phyloP scores from a whole-genome alignment of 2,888 invertebrate species.

The Eupsilia transversa region DNA sequence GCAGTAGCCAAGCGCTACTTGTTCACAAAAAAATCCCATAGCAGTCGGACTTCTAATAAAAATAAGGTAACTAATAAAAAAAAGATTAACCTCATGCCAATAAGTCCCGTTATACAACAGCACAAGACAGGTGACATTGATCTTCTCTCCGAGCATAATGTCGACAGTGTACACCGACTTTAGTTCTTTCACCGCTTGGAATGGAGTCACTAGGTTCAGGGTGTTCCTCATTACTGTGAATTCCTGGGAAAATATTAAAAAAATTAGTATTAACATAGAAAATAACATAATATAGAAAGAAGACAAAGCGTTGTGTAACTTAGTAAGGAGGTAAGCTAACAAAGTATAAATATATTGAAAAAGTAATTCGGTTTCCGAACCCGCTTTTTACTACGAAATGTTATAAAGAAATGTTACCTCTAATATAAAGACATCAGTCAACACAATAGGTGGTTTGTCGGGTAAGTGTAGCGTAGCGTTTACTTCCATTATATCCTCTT shows the following conservation, averaged over 20 bases:
- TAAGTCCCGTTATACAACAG: conserved; percentile 86
- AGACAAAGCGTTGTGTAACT: no score
- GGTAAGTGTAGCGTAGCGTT: conserved; percentile 86
- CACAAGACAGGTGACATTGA: conserved; percentile 86
- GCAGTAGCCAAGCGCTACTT: no score
- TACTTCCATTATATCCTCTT: conserved; percentile 85
- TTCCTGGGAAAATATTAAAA: conserved; percentile 74
- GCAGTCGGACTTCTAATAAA: no score
- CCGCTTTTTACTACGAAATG: neutral
- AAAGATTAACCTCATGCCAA: conserved; percentile 91
- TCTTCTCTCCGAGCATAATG: conserved; percentile 83
- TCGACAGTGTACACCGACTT: conserved; percentile 88
- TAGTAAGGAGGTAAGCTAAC: no score
- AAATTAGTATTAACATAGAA: neutral
- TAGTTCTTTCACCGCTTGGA: conserved; percentile 85
- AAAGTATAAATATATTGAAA: no score
- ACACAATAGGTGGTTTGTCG: conserved; percentile 82
- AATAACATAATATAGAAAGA: no score
- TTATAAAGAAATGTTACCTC: conserved; percentile 75
- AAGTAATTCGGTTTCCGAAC: neutral
- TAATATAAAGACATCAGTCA: conserved; percentile 87
- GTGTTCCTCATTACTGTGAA: conserved; percentile 90
- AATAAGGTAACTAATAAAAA: no score
- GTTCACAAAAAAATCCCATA: no score
- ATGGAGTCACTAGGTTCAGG: conserved; percentile 89